phyloP scores from a whole-genome alignment of 2,113 vertebrate genomes.

The Campylorhamphus procurvoides region DNA sequence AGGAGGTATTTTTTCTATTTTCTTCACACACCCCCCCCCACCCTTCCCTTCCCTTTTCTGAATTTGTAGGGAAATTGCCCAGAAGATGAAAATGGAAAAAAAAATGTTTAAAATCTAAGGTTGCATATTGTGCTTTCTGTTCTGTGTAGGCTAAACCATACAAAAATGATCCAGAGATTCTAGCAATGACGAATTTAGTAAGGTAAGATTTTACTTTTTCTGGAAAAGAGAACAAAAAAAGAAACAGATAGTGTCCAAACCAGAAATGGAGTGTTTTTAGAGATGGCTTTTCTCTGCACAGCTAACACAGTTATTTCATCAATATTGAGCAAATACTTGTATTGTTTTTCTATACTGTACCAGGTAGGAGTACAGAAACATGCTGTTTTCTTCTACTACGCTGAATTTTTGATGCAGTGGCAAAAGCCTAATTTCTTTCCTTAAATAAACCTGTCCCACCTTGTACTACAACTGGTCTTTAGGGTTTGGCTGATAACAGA shows the following conservation, averaged over 20 bases:
- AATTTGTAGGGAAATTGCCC: background rate
- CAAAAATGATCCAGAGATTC: conserved; percentile 99
- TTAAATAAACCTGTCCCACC: background rate
- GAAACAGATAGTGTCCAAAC: background rate
- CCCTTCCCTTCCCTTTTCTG: background rate
- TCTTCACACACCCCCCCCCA: background rate
- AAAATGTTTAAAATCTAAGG: background rate
- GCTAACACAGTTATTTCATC: background rate
- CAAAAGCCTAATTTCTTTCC: background rate
- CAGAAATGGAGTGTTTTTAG: background rate
- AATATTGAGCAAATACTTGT: background rate
- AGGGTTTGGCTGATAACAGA: background rate
- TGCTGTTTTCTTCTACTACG: background rate
- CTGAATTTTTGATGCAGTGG: background rate
- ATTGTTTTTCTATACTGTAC: background rate
- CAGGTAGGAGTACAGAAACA: background rate
- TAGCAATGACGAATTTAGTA: conserved; percentile 99
- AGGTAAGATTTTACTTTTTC: conserved; percentile 83
- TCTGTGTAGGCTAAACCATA: conserved; percentile 95
- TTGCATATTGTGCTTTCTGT: conserved; percentile 47
- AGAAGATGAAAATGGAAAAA: background rate
- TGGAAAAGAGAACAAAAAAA: background rate
- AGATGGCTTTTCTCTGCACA: background rate
- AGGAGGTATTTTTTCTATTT: conserved; percentile 84
- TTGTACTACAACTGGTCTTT: background rate